These are phyloP conservation scores for Sporophila hypoxantha DNA, from an alignment of 2,113 vertebrate species.

Conservation along the genomic window DNA sequence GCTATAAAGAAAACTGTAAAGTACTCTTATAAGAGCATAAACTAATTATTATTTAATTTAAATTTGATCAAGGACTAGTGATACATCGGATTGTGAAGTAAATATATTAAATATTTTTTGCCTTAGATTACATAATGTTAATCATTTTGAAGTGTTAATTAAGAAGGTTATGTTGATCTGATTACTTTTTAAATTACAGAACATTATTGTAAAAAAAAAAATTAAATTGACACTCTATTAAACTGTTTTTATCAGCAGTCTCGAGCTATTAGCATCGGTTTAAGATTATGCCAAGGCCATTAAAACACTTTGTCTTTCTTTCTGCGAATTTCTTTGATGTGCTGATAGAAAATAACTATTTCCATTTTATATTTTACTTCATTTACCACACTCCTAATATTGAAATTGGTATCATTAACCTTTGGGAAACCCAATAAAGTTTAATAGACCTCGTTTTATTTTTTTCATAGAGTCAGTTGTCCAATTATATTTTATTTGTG, in stretches of 20 bases:
- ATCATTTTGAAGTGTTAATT: constrained; percentile 82
- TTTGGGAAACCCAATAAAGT: constrained; percentile 72
- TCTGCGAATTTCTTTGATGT: constrained; percentile 59
- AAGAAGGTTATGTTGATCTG: constrained; percentile 79
- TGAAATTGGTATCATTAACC: constrained; percentile 72
- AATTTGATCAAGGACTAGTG: constrained; percentile 74
- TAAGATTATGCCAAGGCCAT: constrained; percentile 69
- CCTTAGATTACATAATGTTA: constrained; percentile 74
- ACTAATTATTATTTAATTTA: constrained; percentile 77
- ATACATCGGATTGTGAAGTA: constrained; percentile 70
- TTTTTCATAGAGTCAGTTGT: constrained; percentile 67
- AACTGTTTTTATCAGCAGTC: constrained; percentile 72
- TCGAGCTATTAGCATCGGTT: constrained; percentile 68
- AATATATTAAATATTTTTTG: constrained; percentile 75
- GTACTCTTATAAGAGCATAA: constrained; percentile 66
- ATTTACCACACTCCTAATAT: constrained; percentile 69
- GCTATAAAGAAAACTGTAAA: constrained; percentile 65
- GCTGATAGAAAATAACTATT: constrained; percentile 66
- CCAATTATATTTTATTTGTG: constrained; percentile 74
- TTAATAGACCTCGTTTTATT: constrained; percentile 71
- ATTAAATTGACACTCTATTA: constrained; percentile 76
- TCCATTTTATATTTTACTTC: constrained; percentile 68
- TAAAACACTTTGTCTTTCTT: constrained; percentile 71
- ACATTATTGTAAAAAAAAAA: constrained; percentile 79
- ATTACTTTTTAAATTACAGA: constrained; percentile 79